A percentile compares a stretch with the other conserved stretches of the same genome.
These are phyloP conservation scores for Umimayanthus chanpuru DNA, from an alignment of 92 coral and sea anemone genomes.

Conservation along the genomic window DNA sequence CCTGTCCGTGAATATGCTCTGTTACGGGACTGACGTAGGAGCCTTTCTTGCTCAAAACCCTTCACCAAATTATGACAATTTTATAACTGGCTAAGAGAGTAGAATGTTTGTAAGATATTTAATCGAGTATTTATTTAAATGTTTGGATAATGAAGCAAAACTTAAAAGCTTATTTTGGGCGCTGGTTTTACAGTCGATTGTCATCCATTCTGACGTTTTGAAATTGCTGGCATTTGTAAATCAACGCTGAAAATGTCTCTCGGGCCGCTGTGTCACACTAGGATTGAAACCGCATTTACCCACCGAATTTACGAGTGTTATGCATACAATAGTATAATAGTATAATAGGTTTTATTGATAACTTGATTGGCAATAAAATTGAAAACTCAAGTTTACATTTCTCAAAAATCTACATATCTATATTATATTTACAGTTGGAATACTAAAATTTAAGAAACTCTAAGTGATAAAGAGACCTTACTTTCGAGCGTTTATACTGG, in stretches of 20 bases:
- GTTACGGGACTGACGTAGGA: neutral
- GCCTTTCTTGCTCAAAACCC: neutral
- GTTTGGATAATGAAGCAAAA: neutral
- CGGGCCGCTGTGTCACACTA: neutral
- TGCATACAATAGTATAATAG: too few species aligned
- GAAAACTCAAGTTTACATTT: too few species aligned
- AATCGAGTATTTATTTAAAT: conserved; percentile 35
- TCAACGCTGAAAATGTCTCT: too few species aligned
- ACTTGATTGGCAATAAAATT: too few species aligned
- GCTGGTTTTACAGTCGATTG: neutral
- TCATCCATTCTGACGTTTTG: neutral
- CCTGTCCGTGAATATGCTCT: neutral
- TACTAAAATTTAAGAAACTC: too few species aligned
- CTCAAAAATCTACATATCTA: too few species aligned
- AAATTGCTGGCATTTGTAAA: neutral
- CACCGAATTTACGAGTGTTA: too few species aligned
- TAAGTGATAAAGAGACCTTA: too few species aligned
- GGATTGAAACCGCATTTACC: too few species aligned
- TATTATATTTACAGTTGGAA: too few species aligned
- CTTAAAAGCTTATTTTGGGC: neutral
- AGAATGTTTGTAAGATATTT: conserved; percentile 36
- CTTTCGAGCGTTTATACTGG: too few species aligned
- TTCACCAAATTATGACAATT: neutral
- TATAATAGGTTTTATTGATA: too few species aligned
- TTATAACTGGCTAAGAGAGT: neutral